Conservation (phyloP, 1,140 invertebrate genomes). For the Contarinia nasturtii region DNA sequence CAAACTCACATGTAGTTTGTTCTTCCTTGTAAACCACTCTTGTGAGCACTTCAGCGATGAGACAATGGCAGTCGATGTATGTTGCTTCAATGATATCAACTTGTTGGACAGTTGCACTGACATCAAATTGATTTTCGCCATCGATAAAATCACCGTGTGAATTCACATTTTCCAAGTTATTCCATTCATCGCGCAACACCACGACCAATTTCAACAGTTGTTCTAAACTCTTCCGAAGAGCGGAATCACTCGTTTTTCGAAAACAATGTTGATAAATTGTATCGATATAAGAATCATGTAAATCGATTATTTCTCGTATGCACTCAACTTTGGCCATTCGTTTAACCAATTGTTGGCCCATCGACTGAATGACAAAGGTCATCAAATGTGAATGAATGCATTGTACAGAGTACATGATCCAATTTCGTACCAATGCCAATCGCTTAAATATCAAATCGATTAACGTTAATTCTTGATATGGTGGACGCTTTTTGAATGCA, state of each 20-base stretch:
- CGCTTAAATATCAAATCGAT: conserved; percentile 15
- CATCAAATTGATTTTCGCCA: neutral
- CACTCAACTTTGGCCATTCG: conserved; percentile 8
- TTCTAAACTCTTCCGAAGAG: conserved; percentile 11
- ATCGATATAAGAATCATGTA: conserved; percentile 12
- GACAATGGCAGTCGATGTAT: conserved; percentile 18
- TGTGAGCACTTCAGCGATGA: conserved; percentile 10
- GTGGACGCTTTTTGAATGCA: conserved; percentile 1
- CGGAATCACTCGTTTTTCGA: conserved; percentile 7
- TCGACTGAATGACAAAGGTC: conserved; percentile 11
- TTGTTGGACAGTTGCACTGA: conserved; percentile 9
- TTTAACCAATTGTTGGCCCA: conserved; percentile 11
- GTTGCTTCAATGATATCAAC: conserved; percentile 15
- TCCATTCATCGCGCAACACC: conserved; percentile 9
- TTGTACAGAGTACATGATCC: conserved; percentile 15
- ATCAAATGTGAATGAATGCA: conserved; percentile 16
- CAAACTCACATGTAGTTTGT: conserved; percentile 14
- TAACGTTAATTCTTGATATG: conserved; percentile 12
- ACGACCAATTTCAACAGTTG: conserved; percentile 9
- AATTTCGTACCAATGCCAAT: conserved; percentile 19
- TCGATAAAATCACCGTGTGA: conserved; percentile 1
- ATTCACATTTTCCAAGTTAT: conserved; percentile 8
- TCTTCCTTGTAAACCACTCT: conserved; percentile 12
- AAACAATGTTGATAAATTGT: conserved; percentile 13
- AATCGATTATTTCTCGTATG: conserved; percentile 9